Base-by-base conservation (phyloP, 2,113 vertebrate genomes). In the Drymodes brunneopygia region DNA sequence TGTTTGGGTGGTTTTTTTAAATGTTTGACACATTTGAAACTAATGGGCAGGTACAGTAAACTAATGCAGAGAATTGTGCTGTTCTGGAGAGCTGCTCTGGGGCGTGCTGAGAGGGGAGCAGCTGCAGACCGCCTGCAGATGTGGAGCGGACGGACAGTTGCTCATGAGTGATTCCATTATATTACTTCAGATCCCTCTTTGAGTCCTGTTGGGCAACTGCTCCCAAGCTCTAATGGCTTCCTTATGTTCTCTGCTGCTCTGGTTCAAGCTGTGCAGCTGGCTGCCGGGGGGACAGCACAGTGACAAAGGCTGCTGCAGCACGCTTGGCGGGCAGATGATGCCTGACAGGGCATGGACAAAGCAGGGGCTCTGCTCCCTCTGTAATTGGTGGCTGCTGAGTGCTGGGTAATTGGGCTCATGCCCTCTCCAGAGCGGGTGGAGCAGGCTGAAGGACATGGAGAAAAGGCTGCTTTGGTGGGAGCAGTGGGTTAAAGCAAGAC, bases 171-270 rank as follows among this genome's bases (percentile, higher is more conserved):
- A 79, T 94, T 90, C 91, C 48, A 50, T 94, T 86, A 83, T 77
- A 40, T 67, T 91, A 74, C 60, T 20, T 90, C 44, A 88, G 81
- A 73, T 95, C 85, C 45, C 54, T 86, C 79, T 92, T 22, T 57
- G 58, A 95, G 74, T 48, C 36, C 33, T 3, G 20, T 69, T 92
- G 78, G 78, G 91, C 50, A 80, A 90, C 67, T 25, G 89, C 24
- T 96, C 54, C 58, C 44, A 65, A 51, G n/a, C 45, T 53, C 62
- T 93, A 90, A 95, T 91, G 66, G 66, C 25, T 95, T 95, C 92
- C 95, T 94, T 45, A 73, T 94, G 93, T 54, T 94, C 54, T 47
- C 33, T 57, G 16, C 42, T 3, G 16, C 36, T 62, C 31, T 51
- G 1, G 29, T 38, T 95, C 70, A 65, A 81, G 48, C 53, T 50